Base-by-base conservation (phyloP, 2,888 invertebrate genomes). In the Doris montereyensis region DNA sequence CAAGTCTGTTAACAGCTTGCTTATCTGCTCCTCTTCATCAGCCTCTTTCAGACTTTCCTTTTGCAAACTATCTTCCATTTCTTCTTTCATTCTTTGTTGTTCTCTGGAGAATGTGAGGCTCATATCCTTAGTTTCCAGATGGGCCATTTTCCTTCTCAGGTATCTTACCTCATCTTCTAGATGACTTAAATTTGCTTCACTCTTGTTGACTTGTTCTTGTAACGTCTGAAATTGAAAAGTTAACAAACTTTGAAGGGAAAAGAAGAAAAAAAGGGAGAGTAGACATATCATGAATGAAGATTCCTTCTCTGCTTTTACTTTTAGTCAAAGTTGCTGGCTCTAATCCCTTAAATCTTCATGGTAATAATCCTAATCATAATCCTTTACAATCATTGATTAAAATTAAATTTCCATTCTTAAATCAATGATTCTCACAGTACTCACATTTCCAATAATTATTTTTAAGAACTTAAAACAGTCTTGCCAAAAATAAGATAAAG, bases 101-200 rank as follows among this genome's bases (percentile, higher is more conserved):
- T 70, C 41, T 58, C 30, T 76, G 34, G 65, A 73, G 30, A 80
- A 60, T 24, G 58, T n/a, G 3, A 21, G 24, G 4, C 58, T 35
- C 62, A 41, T 32, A 24, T 79, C 79, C 35, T 76, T 62, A 67
- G 72, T 71, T 2, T 72, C 68, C 32, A 78, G 60, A 35, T 60
- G 24, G n/a, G 65, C 21, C 24, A 73, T 17, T 21, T 60, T 68
- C 10, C 35, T 28, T 75, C 70, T 58, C 8, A 82, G 70, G 30
- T 17, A n/a, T 41, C 3, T n/a, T 41, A 82, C 78, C 26, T 82
- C 82, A 30, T 35, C 73, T 28, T 82, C 80, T 21, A 80, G 71
- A 4, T 41, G 57, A 2, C 71, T 78, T 2, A 76, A 60, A 21
- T 30, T 21, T 34, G 28, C 68, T 34, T 82, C 82, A 34, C 80